Base-by-base conservation (phyloP, 2,888 invertebrate species). In the Drosophila testacea region DNA sequence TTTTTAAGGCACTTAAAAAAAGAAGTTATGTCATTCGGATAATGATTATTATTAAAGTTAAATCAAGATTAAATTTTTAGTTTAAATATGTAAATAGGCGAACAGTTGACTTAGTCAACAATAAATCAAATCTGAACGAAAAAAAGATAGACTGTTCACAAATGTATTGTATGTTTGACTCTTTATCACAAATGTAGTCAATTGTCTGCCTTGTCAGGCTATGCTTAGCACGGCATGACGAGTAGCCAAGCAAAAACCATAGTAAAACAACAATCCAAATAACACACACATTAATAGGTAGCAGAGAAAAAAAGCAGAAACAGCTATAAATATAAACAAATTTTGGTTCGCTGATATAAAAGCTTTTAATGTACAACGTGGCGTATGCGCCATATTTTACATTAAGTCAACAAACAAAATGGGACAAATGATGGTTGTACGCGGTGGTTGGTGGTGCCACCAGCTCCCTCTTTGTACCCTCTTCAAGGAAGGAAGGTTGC, bases 401-500 rank as follows among this genome's bases (percentile, higher is more conserved):
- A 87, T 84, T 87, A 88, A 83, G 73, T 72, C 71, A 83, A 88
- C 86, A 83, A 88, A 88, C 80, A 82, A 79, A 87, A 46, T 44
- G 63, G 55, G 62, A 39, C 60, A 80, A 80, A 64, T 67, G 76
- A 10, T 66, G 22, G 27, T n/a, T 47, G 30, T 44, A 16, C 42
- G 51, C 38, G 32, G 28, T 47, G 11, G 28, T 28, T 57, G 36
- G 4, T 28, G 11, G 13, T 27, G 13, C 3, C 10, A 22, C 4
- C 10, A 2, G 16, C 16, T 11, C 13, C 11, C 27, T 39, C 22
- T 42, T 22, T 11, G 6, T 9, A 9, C 34, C 22, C 7, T 5
- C 34, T 5, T 28, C 11, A 51, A 10, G 22, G n/a, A 4, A 13
- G 30, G 11, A 2, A 16, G 27, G 10, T 27, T 54, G 62, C 38